Conservation (phyloP, 1,140 invertebrate genomes). For the Bursaphelenchus mucronatus region DNA sequence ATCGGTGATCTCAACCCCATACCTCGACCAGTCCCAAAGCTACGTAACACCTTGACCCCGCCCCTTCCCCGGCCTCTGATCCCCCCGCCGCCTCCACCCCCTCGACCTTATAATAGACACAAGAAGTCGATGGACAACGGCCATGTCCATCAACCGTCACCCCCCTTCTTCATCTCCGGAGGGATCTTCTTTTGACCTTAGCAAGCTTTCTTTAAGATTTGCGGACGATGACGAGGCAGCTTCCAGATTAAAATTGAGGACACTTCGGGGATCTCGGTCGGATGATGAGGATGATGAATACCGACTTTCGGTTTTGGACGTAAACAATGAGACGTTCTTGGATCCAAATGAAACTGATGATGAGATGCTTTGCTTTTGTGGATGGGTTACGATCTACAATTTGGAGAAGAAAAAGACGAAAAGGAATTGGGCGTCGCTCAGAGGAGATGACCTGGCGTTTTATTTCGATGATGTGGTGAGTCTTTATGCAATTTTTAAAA, state of each 20-base stretch:
- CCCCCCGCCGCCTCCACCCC: slow-evolving; percentile 16
- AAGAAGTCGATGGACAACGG: not conserved
- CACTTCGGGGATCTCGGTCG: not conserved
- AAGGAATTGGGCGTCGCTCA: slow-evolving; percentile 27
- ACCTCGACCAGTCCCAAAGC: slow-evolving; percentile 12
- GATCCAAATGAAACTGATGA: not conserved
- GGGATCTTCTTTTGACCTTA: slow-evolving; percentile 7
- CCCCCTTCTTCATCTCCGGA: slow-evolving; percentile 4
- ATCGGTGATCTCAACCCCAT: slow-evolving; percentile 14
- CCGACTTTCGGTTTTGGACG: slow-evolving; percentile 7
- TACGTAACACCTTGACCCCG: slow-evolving; percentile 3
- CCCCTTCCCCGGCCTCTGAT: slow-evolving; percentile 5
- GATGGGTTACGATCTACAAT: slow-evolving; percentile 36
- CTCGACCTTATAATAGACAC: not conserved
- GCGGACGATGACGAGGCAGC: slow-evolving; percentile 13
- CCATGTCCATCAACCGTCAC: slow-evolving; percentile 2
- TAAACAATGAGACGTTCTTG: not conserved
- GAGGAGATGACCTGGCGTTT: slow-evolving; percentile 32
- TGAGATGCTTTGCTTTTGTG: slow-evolving; percentile 40
- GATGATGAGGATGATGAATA: slow-evolving; percentile 6
- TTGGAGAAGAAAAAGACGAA: slow-evolving; percentile 35
- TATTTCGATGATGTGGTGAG: slow-evolving; percentile 40
- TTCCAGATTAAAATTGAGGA: slow-evolving; percentile 3
- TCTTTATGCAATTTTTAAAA: slow-evolving; percentile 21
- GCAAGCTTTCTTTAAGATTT: slow-evolving; percentile 14